Evolutionary conservation across 2,113 vertebrate species (phyloP), one percentile per base, ranked within the genome.

Genomic region (Planiliza haematocheilus): DNA sequence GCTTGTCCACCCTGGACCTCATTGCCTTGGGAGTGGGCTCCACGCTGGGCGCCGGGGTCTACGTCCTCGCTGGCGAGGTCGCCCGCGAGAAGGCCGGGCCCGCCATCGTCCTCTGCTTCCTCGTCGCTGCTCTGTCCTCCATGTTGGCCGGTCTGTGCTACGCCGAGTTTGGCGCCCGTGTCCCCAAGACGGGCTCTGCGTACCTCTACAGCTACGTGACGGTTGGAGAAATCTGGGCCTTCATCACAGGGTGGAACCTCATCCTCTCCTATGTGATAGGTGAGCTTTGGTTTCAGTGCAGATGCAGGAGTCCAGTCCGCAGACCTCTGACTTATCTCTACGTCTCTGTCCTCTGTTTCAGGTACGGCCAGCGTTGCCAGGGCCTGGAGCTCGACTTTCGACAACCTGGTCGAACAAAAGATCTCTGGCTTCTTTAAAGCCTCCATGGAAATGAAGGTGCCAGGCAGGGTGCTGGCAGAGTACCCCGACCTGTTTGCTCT

Each of bases 201-300:
- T 99, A 99, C 83, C 94, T 99, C 36, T 99, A 99, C 93, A 99
- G 97, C 89, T 98, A 97, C 0, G 96, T 99, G 56, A 98, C 97
- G 0, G 97, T 99, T 0, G 97, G 97, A 0, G 97, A 99, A 89
- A 96, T 99, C 70, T 99, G 97, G 95, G 97, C 97, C 84, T 99
- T 99, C 88, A 96, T 96, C 64, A 96, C 97, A 0, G 97, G 97
- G 1, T 99, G 97, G 97, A 99, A 97, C 85, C 96, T 99, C 90
- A 97, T 99, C 70, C 96, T 99, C 63, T 99, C 97, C 7, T 99
- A 98, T 1, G 95, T 99, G 57, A 97, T 99, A 60, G 97, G 97
- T 99, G 84, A 1, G 91, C 51, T 73, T 74, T 37, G 10, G 46
- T 59, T 45, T 49, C 8, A 8, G 1, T 13, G 9, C 1, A 68